Conservation (phyloP, 2,888 invertebrate species). For the Apotomis turbidana region DNA sequence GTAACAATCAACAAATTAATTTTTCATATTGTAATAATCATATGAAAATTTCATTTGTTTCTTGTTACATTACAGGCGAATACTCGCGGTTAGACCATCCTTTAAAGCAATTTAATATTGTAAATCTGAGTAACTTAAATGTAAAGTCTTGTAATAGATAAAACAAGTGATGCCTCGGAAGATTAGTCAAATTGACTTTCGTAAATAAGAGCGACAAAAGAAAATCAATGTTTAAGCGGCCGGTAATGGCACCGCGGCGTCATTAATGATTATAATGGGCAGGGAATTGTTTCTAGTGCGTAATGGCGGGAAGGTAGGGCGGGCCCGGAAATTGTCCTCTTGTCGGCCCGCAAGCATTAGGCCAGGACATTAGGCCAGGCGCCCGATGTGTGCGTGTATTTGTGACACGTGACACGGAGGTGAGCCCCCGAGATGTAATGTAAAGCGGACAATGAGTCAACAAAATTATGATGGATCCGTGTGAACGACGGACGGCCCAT, state of each 20-base stretch:
- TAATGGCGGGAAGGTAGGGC: constrained; percentile 75
- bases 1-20: too few relatives aligned
- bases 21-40: too few relatives aligned
- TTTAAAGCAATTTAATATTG: too few relatives aligned
- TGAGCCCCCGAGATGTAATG: constrained; percentile 47
- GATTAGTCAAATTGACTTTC: constrained; percentile 48
- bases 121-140: too few relatives aligned
- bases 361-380: constrained; percentile 73
- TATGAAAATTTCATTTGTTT: too few relatives aligned
- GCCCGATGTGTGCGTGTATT: constrained; percentile 64
- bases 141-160: constrained; percentile 1
- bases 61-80: too few relatives aligned
- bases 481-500: constrained; percentile 56
- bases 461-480: constrained; percentile 52
- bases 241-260: constrained; percentile 60
- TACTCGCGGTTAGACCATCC: too few relatives aligned
- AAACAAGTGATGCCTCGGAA: constrained; percentile 4
- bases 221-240: constrained; percentile 61
- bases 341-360: constrained; percentile 76
- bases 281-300: constrained; percentile 75
- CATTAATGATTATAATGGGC: constrained; percentile 76
- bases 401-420: constrained; percentile 64
- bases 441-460: constrained; percentile 60
- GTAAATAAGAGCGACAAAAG: constrained; percentile 44
- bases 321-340: constrained; percentile 81